These are phyloP conservation scores for Phainopepla nitens DNA, from an alignment of 2,113 vertebrate genomes.

Conservation along the genomic window DNA sequence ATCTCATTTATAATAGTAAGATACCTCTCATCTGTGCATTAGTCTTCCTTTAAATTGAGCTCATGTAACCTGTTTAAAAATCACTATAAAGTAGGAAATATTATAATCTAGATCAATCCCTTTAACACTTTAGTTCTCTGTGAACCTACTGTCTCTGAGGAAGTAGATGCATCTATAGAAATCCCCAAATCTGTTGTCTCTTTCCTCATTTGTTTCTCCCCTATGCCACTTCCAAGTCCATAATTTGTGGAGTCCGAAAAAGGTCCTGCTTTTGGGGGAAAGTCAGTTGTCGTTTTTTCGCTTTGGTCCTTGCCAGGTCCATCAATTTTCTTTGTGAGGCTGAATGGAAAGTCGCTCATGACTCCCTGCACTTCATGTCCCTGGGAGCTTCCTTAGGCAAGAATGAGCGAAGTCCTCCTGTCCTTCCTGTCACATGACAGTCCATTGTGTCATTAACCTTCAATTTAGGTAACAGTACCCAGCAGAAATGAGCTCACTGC, in stretches of 20 bases:
- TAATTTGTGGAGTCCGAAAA: background rate
- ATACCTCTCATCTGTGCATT: background rate
- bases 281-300: background rate
- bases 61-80: background rate
- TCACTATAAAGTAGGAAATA: background rate
- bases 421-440: background rate
- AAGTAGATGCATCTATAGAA: background rate
- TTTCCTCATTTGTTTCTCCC: background rate
- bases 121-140: background rate
- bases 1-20: background rate
- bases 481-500: background rate
- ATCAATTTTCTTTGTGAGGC: background rate
- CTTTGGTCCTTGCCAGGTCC: background rate
- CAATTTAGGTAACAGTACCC: background rate
- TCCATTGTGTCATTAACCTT: accelerated
- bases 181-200: background rate
- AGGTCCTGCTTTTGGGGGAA: background rate
- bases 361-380: accelerated
- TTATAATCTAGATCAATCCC: background rate
- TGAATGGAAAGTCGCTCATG: background rate
- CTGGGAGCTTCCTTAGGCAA: accelerated
- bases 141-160: background rate
- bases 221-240: background rate
- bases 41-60: background rate
- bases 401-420: background rate